Conservation (phyloP, 2,113 vertebrate genomes). For the Gnathonemus longibarbis region DNA sequence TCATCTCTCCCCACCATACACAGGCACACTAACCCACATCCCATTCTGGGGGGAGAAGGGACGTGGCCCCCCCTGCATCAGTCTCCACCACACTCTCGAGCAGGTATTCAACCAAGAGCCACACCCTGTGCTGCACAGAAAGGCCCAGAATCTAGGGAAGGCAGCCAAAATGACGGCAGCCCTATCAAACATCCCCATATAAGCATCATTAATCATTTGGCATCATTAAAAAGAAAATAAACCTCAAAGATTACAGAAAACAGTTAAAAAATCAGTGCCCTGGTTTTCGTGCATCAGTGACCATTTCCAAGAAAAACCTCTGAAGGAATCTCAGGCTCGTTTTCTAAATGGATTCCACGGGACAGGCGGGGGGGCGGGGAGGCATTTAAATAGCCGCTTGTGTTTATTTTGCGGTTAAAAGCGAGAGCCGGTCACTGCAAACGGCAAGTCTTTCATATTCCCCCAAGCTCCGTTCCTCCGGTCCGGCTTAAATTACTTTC, state of each 20-base stretch:
- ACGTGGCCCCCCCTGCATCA: neutral
- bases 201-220: neutral
- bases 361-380: neutral
- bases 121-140: neutral
- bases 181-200: neutral
- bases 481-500: conserved; percentile 26
- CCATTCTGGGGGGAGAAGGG: neutral
- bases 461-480: neutral
- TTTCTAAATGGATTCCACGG: neutral
- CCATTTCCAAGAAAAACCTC: neutral
- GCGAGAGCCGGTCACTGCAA: neutral
- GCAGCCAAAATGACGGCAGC: neutral
- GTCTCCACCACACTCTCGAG: neutral
- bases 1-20: neutral
- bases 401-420: neutral
- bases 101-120: neutral
- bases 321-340: neutral
- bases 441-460: conserved; percentile 7
- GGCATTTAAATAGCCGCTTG: neutral
- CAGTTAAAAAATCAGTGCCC: neutral
- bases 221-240: neutral
- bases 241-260: neutral
- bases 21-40: neutral
- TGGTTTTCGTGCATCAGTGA: neutral
- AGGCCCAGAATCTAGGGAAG: neutral